A percentile compares a stretch with the other conserved stretches of the same genome.
phyloP scores from a whole-genome alignment of 1,140 invertebrate species.

The Aporrectodea caliginosa region DNA sequence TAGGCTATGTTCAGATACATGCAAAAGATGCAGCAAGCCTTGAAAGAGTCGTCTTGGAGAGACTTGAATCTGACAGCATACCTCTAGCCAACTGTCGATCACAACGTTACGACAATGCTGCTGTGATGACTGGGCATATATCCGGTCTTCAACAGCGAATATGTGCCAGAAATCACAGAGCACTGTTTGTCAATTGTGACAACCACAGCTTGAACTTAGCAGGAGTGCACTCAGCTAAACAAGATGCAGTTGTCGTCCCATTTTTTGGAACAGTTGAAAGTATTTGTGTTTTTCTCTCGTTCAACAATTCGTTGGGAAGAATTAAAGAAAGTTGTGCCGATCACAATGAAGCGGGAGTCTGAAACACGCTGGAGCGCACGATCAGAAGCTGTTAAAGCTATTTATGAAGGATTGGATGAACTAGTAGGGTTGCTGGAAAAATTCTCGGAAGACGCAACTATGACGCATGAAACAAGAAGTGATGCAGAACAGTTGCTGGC shows the following conservation, averaged over 20 bases:
- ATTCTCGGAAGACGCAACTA: no score
- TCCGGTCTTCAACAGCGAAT: background rate
- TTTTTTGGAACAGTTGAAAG: background rate
- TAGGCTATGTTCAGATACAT: slow-evolving; percentile 29
- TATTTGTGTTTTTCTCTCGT: background rate
- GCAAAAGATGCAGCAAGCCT: slow-evolving; percentile 30
- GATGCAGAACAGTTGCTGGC: slow-evolving; percentile 15
- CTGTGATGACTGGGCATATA: slow-evolving; percentile 26
- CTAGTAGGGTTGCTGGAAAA: no score
- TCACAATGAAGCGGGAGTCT: background rate
- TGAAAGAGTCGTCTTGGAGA: slow-evolving; percentile 28
- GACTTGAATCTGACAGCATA: slow-evolving; percentile 24
- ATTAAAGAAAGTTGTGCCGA: background rate
- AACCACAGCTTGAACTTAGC: background rate
- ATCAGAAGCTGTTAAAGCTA: slow-evolving; percentile 26
- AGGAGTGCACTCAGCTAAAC: background rate
- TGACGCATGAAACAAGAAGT: slow-evolving; percentile 27
- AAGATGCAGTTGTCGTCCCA: background rate
- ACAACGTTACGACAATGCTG: slow-evolving; percentile 23
- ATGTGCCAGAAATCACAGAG: background rate
- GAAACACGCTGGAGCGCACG: slow-evolving; percentile 21
- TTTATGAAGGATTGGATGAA: slow-evolving; percentile 23
- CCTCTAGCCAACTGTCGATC: slow-evolving; percentile 12
- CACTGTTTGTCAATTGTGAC: background rate
- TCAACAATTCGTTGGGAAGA: slow-evolving; percentile 4